Evolutionary conservation across 2,888 invertebrate genomes (phyloP), one percentile per base, ranked within the genome.

Genomic region (Phortica okadai): DNA sequence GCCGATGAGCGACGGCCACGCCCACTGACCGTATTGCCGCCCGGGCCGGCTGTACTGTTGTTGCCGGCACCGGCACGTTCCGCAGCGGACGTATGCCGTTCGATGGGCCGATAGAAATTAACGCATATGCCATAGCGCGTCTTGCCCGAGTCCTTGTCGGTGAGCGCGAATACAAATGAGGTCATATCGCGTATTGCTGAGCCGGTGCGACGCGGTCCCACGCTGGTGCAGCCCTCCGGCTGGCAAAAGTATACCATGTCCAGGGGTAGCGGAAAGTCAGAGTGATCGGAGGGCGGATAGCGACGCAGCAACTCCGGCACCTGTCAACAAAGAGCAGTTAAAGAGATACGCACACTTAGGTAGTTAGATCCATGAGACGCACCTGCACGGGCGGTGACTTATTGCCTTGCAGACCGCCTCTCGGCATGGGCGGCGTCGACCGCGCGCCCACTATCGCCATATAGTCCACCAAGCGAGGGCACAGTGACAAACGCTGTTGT

Each of bases 211-310:
- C 97, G 95, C 7, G 97, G 97, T 14, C 98, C 97, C 79, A 97
- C 96, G 79, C 95, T 96, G 80, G 96, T 96, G 91, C 99, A 99
- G 75, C 99, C 99, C 92, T 99, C 99, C 1, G 99, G 99, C 92
- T 99, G 99, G 90, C 99, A 99, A 93, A 99, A 99, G 92, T 98
- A 99, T 42, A 99, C 98, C 95, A 99, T 99, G 92, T 99, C 99
- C 89, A 98, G 93, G 0, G 99, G 99, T 87, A 99, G 93, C 0
- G 97, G 97, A 91, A 99, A 99, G 92, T 99, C 99, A 90, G 96
- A 95, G 92, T 99, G 99, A 92, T 99, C 98, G 84, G 97, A 96
- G 41, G 97, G 94, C 1, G 99, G 99, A 91, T 98, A 99, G n/a
- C 98, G 95, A 25, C 99, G 95, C 75, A 99, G 93, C 74, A 99